Conservation (phyloP, 2,797 vertebrate species). For the Sciaenops ocellatus region DNA sequence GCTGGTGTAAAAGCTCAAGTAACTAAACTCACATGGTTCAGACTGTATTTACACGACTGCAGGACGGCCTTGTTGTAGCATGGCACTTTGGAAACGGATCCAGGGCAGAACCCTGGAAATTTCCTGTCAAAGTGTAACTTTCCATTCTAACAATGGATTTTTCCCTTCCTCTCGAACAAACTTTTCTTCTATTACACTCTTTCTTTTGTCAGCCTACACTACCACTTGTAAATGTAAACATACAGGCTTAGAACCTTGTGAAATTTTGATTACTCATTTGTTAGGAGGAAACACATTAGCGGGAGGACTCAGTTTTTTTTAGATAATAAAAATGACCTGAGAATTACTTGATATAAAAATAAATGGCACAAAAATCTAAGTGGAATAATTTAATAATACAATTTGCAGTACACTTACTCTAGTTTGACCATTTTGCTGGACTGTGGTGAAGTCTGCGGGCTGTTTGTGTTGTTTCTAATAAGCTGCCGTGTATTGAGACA, state of each 20-base stretch:
- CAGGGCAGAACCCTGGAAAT: slow-evolving; percentile 45
- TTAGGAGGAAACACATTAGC: background rate
- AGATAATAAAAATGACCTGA: background rate
- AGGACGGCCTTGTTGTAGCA: slow-evolving; percentile 29
- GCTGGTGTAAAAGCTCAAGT: slow-evolving; percentile 40
- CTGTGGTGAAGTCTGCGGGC: background rate
- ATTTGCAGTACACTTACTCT: background rate
- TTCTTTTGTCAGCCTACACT: slow-evolving; percentile 18
- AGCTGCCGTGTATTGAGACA: background rate
- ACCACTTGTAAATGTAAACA: slow-evolving; percentile 27
- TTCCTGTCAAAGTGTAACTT: slow-evolving; percentile 63
- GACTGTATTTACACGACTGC: slow-evolving; percentile 39
- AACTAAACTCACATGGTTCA: slow-evolving; percentile 27
- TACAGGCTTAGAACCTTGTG: background rate
- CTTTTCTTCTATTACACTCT: slow-evolving; percentile 29
- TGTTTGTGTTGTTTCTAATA: slow-evolving; percentile 1
- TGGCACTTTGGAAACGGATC: slow-evolving; percentile 34
- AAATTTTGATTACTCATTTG: background rate
- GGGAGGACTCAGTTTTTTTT: slow-evolving; percentile 10
- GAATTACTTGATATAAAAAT: background rate
- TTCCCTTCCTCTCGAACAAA: slow-evolving; percentile 45
- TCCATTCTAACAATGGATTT: slow-evolving; percentile 62
- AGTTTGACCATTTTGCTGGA: background rate
- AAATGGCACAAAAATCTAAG: background rate
- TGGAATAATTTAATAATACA: background rate